These are phyloP conservation scores for Ochotona curzoniae DNA, from an alignment of 2,113 vertebrate species.

Conservation along the genomic window DNA sequence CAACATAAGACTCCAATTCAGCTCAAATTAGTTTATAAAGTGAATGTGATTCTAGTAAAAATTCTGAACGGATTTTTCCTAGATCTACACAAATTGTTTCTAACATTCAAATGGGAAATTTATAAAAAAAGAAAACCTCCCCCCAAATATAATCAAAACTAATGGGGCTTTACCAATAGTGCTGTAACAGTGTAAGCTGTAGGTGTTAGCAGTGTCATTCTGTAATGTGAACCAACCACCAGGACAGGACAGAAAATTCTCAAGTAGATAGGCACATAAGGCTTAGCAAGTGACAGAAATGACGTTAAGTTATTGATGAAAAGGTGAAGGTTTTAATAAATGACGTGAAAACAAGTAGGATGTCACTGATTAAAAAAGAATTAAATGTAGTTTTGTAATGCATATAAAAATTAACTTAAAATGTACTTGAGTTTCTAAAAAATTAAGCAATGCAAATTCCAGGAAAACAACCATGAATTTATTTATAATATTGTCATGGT, in stretches of 20 bases:
- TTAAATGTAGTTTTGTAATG: neutral
- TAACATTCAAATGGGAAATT: neutral
- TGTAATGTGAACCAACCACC: neutral
- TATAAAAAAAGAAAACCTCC: neutral
- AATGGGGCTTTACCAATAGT: neutral
- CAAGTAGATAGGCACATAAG: neutral
- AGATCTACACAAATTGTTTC: neutral
- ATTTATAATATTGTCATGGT: neutral
- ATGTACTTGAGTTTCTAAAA: neutral
- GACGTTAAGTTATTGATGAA: neutral
- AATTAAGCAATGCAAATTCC: neutral
- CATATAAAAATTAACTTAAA: neutral
- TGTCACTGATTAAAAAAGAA: neutral
- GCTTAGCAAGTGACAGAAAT: neutral
- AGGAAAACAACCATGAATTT: neutral
- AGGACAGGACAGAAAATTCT: neutral
- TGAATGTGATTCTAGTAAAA: neutral
- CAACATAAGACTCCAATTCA: neutral
- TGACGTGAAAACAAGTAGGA: neutral
- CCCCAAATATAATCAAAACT: neutral
- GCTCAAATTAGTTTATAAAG: neutral
- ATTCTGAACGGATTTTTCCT: neutral
- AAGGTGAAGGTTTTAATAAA: slow-evolving; percentile 9
- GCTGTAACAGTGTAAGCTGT: neutral
- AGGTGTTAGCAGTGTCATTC: neutral